A percentile compares a stretch with the other conserved stretches of the same genome.
These are phyloP conservation scores for Crotalus viridis DNA, from an alignment of 2,113 vertebrate genomes.

Conservation along the genomic window DNA sequence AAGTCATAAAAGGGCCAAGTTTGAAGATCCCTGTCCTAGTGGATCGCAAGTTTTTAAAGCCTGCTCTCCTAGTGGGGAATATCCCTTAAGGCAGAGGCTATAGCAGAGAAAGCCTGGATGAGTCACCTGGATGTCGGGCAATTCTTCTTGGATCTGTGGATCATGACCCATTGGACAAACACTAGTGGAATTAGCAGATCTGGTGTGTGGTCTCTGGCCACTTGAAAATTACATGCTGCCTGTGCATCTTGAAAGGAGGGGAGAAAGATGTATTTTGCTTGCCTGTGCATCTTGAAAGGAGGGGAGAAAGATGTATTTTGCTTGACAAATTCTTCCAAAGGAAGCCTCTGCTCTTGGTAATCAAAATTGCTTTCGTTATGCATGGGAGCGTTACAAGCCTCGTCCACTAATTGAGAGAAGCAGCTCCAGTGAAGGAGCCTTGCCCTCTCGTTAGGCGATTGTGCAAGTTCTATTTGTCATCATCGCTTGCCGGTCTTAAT, in stretches of 20 bases:
- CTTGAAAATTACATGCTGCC: background rate
- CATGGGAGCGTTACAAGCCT: constrained; percentile 90
- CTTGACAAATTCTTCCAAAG: constrained; percentile 79
- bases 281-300: background rate
- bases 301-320: constrained; percentile 32
- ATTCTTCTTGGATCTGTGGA: no score
- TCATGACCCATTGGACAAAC: background rate
- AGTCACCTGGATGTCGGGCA: background rate
- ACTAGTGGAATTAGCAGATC: background rate
- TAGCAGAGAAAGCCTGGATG: background rate
- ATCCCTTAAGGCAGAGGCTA: background rate
- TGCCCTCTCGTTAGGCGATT: constrained; percentile 88
- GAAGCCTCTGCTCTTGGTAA: constrained; percentile 84
- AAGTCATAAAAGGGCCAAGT: no score
- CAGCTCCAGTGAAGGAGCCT: constrained; percentile 72
- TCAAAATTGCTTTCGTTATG: constrained; percentile 88
- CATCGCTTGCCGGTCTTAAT: constrained; percentile 61
- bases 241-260: background rate
- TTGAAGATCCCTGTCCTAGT: no score
- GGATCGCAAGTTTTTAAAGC: no score
- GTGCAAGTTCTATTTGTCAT: constrained; percentile 83
- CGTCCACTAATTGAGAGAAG: constrained; percentile 93
- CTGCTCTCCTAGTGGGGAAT: background rate
- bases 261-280: constrained; percentile 44
- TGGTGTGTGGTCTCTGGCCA: background rate